phyloP scores from a whole-genome alignment of 2,113 vertebrate genomes.

The Hemiprocne comata region DNA sequence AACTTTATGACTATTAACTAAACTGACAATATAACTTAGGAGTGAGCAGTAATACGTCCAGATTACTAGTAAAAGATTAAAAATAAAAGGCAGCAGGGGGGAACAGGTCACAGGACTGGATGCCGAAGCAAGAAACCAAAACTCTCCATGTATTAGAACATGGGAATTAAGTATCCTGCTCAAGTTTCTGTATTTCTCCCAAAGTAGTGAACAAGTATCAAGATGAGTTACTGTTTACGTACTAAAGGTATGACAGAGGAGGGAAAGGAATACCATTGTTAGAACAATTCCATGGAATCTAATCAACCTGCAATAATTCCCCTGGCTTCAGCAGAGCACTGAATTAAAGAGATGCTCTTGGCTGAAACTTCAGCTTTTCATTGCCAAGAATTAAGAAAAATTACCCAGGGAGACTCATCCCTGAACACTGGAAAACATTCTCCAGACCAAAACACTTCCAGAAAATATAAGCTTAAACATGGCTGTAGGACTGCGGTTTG shows the following conservation, averaged over 20 bases:
- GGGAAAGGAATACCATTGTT: background rate
- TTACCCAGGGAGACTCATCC: background rate
- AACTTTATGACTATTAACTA: background rate
- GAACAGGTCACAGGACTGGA: too few relatives aligned
- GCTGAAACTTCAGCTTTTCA: background rate
- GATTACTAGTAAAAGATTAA: background rate
- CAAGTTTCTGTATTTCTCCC: background rate
- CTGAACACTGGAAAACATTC: background rate
- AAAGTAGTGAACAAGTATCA: background rate
- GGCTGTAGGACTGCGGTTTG: background rate
- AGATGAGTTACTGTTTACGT: background rate
- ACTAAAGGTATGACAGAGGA: background rate
- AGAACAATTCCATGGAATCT: background rate
- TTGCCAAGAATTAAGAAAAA: background rate
- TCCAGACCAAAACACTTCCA: background rate
- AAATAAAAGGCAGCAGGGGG: fast-evolving
- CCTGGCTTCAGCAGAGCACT: background rate
- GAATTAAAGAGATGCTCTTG: background rate
- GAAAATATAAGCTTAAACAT: background rate
- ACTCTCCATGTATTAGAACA: background rate
- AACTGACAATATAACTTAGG: background rate
- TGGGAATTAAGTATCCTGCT: background rate
- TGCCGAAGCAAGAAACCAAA: background rate
- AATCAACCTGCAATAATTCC: background rate
- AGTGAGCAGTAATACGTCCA: background rate